phyloP scores from a whole-genome alignment of 2,797 vertebrate species.

The Lagorchestes hirsutus region DNA sequence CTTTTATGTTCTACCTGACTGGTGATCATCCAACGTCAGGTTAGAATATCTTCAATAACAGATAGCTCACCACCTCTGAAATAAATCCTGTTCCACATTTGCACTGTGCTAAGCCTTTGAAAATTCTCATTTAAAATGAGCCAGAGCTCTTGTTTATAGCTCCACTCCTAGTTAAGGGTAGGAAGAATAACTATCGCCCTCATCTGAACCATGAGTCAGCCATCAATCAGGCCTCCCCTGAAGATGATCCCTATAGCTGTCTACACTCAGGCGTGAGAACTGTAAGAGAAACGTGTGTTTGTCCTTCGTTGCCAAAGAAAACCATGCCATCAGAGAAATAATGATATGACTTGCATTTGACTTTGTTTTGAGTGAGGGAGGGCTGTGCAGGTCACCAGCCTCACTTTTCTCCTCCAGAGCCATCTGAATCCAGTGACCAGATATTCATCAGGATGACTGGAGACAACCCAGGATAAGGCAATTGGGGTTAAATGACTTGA shows the following conservation, averaged over 20 bases:
- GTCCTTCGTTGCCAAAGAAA: too few species aligned
- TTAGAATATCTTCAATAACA: not conserved
- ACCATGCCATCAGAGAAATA: too few species aligned
- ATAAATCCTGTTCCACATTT: not conserved
- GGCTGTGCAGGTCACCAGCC: too few species aligned
- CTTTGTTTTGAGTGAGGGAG: too few species aligned
- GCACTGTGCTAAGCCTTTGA: not conserved
- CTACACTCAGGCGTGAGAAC: not conserved
- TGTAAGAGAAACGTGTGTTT: not conserved
- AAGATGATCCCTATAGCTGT: not conserved
- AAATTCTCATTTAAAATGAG: not conserved
- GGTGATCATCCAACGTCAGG: not conserved
- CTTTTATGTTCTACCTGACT: not conserved
- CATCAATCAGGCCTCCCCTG: not conserved
- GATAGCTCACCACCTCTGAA: not conserved
- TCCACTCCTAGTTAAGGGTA: not conserved
- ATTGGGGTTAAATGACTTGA: too few species aligned
- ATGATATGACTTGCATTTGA: too few species aligned
- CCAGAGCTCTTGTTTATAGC: not conserved
- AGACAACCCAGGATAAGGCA: too few species aligned
- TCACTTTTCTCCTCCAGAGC: too few species aligned
- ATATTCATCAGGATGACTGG: too few species aligned
- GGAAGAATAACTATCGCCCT: not conserved
- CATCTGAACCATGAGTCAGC: not conserved
- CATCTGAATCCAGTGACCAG: too few species aligned